Percentiles rank a stretch among this genome's conserved stretches.
These are phyloP conservation scores for Antitype chi DNA, from an alignment of 2,888 invertebrate species.

Conservation along the genomic window DNA sequence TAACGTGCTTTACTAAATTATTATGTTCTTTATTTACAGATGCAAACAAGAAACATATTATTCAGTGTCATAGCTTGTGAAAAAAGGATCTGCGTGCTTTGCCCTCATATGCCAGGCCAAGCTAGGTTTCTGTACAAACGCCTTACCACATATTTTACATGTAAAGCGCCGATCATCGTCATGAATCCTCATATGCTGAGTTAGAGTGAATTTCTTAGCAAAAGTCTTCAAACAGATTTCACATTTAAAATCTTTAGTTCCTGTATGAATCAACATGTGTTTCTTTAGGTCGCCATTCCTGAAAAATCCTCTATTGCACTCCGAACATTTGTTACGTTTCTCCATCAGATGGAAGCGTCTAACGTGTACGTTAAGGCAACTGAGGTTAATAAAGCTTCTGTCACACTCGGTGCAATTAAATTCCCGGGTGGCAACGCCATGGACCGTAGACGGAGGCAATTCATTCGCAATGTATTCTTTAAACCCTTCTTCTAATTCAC, in stretches of 20 bases:
- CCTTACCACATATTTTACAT: conserved; percentile 65
- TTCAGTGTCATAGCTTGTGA: neutral
- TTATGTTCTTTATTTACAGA: neutral
- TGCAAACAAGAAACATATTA: neutral
- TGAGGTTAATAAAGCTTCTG: conserved; percentile 33
- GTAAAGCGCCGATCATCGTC: conserved; percentile 68
- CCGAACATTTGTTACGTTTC: conserved; percentile 67
- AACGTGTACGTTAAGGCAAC: conserved; percentile 36
- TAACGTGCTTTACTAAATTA: neutral
- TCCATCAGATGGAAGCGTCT: conserved; percentile 68
- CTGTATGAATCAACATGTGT: conserved; percentile 83
- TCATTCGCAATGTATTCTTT: conserved; percentile 66
- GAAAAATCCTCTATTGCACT: conserved; percentile 66
- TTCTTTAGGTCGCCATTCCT: conserved; percentile 72
- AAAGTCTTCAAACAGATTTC: conserved; percentile 77
- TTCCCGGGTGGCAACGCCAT: neutral
- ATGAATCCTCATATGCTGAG: conserved; percentile 78
- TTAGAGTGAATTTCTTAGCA: conserved; percentile 74
- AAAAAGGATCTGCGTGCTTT: conserved; percentile 16
- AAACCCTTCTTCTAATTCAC: conserved; percentile 62
- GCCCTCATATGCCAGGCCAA: conserved; percentile 70
- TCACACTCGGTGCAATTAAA: conserved; percentile 52
- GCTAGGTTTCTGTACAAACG: conserved; percentile 71
- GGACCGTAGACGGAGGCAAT: conserved; percentile 65
- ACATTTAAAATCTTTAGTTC: conserved; percentile 81